Conservation (phyloP, 2,113 vertebrate genomes). For the Chaetodon auriga region DNA sequence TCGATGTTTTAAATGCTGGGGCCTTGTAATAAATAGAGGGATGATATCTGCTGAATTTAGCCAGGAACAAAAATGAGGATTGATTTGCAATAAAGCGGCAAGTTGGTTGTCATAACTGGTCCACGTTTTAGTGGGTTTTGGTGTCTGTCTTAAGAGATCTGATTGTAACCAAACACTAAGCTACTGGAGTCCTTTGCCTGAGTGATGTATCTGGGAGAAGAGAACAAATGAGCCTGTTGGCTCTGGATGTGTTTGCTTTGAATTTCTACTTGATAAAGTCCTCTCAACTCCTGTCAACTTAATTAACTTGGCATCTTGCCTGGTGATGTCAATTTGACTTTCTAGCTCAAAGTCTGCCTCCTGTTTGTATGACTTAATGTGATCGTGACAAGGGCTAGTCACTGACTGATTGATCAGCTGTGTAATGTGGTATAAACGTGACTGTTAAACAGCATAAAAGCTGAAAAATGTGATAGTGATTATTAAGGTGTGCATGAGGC, state of each 20-base stretch:
- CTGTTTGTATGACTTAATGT: constrained; percentile 5
- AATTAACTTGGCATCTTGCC: constrained; percentile 54
- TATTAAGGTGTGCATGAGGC: background rate
- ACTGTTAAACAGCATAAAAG: background rate
- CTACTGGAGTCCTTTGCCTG: background rate
- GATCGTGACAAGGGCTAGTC: background rate
- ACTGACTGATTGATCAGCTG: constrained; percentile 6
- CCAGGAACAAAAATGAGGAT: constrained; percentile 1
- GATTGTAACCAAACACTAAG: background rate
- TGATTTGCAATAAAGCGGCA: constrained; percentile 25
- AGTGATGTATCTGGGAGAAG: background rate
- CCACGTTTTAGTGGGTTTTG: background rate
- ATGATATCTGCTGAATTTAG: background rate
- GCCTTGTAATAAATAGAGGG: background rate
- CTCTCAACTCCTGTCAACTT: constrained; percentile 25
- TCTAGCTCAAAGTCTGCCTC: constrained; percentile 26
- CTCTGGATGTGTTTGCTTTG: constrained; percentile 28
- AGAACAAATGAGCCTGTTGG: constrained; percentile 13
- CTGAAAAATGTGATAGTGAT: background rate
- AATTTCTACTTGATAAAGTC: constrained; percentile 48
- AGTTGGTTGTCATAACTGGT: background rate
- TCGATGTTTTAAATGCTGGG: constrained; percentile 10
- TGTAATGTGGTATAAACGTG: background rate
- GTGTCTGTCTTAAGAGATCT: background rate
- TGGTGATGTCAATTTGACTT: constrained; percentile 40